A percentile compares a stretch with the other conserved stretches of the same genome.
Conservation (phyloP, 2,797 vertebrate genomes). For the Danio tinwini region DNA sequence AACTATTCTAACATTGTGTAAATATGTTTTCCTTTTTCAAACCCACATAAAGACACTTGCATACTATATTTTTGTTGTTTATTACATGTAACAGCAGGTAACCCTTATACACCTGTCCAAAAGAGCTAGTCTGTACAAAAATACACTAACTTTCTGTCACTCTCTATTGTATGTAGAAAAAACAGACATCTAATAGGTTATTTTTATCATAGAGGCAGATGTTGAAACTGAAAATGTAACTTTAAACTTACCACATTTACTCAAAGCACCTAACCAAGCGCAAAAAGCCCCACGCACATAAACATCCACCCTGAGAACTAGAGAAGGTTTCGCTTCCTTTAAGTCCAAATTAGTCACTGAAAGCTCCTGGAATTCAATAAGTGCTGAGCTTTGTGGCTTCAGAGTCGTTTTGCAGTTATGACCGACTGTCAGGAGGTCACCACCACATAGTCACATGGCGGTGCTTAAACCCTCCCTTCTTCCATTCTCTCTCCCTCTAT, state of each 20-base stretch:
- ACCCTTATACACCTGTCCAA: slow-evolving; percentile 10
- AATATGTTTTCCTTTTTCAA: neutral
- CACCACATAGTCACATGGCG: slow-evolving; percentile 66
- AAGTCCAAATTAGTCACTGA: slow-evolving; percentile 21
- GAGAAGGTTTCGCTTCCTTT: neutral
- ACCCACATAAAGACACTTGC: slow-evolving; percentile 16
- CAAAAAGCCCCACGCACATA: slow-evolving; percentile 30
- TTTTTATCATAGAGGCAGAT: slow-evolving; percentile 1
- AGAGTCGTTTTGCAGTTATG: slow-evolving; percentile 31
- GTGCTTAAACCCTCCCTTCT: slow-evolving; percentile 50
- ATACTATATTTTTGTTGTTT: neutral
- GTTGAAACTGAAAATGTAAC: slow-evolving; percentile 11
- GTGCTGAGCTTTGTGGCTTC: slow-evolving; percentile 45
- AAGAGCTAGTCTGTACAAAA: slow-evolving; percentile 4
- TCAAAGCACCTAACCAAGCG: slow-evolving; percentile 3
- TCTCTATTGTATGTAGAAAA: neutral
- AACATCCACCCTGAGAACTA: slow-evolving; percentile 2
- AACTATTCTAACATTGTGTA: neutral
- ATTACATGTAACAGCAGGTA: slow-evolving; percentile 11
- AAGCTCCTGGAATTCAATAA: slow-evolving; percentile 46
- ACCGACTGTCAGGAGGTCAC: slow-evolving; percentile 62
- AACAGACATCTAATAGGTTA: neutral
- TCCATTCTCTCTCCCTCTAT: neutral
- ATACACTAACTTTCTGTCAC: slow-evolving; percentile 17
- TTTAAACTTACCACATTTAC: slow-evolving; percentile 47